Base-by-base conservation (phyloP, 2,113 vertebrate genomes). In the Orcinus orca region DNA sequence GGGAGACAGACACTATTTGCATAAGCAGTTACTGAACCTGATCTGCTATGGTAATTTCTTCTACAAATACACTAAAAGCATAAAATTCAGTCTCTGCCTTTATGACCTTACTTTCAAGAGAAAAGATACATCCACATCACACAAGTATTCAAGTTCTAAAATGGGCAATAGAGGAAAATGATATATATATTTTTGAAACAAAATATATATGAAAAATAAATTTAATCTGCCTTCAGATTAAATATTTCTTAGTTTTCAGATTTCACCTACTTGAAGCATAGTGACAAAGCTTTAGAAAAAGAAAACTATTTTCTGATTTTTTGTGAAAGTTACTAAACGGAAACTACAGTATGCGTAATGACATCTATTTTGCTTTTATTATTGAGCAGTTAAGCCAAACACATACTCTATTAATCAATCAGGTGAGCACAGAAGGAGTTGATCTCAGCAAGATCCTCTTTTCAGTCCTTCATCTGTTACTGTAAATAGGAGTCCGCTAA, bases 341-440 rank as follows among this genome's bases (percentile, higher is more conserved):
- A 90, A 97, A 80, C 60, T 96, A 89, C 44, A 85, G 50, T 55
- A 63, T 62, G 3, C 53, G 14, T 90, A 92, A 97, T 97, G 65
- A 53, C 94, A 98, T 97, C 82, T 94, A 88, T 96, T 98, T 97
- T 86, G 96, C 41, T 68, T 83, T 94, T 97, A 55, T 74, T 97
- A 93, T 53, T 67, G 96, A 97, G 88, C 47, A 90, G 96, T 98
- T 97, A 97, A 97, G 53, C 41, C 81, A 98, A 98, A 96, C 74
- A 68, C 90, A 44, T 96, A 36, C 44, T 94, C 89, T 88, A 3
- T 97, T 89, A 92, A 83, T 98, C 97, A 98, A 9, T 76, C 63
- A 92, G 23, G 58, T 41, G 93, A 90, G 70, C 47, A 88, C 0
- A 2, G 94, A 92, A 95, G 89, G 74, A 96, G 97, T 55, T 95